Evolutionary conservation across 2,113 vertebrate genomes (phyloP), one percentile per base, ranked within the genome.

Genomic region (Geococcyx californianus): DNA sequence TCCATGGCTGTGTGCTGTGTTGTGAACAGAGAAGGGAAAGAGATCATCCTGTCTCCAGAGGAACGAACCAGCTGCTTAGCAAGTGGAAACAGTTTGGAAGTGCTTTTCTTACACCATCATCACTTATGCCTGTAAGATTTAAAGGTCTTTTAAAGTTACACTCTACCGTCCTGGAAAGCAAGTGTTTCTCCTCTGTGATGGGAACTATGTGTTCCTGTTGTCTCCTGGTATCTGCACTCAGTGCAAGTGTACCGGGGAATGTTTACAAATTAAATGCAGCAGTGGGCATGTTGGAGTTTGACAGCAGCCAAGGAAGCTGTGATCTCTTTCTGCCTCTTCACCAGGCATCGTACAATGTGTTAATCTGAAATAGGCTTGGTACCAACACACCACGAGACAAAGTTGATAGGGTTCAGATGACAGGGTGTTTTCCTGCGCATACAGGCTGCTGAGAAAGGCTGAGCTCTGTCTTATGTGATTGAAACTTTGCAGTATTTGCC

Each of bases 1-100:
- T 93, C 77, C 63, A 56, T 72, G 52, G 52, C 78, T 76, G 45
- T 31, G 25, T 67, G 36, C 87, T 84, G 51, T 88, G 67, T 89
- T 89, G 31, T 2, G 60, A n/a, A 72, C 70, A 77, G 92, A 63
- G 72, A 69, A 79, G 75, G 72, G 62, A 58, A 77, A 93, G 91
- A 94, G 76, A 94, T 87, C 86, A 68, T 89, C 82, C 66, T 6
- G 10, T 94, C 94, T 95, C 84, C 78, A 91, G 93, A 95, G 88
- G 90, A 93, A 82, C n/a, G 66, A 83, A 54, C 58, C 95, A 96
- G 82, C 95, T 94, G 93, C 95, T 75, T 72, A 80, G 92, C 0
- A 0, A 95, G 87, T 78, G 49, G 44, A 89, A 86, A 60, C n/a
- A 74, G 44, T 90, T 84, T 75, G 72, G 36, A 81, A 29, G 28